phyloP scores from a whole-genome alignment of 1,140 invertebrate genomes.

The Hyphantria cunea region DNA sequence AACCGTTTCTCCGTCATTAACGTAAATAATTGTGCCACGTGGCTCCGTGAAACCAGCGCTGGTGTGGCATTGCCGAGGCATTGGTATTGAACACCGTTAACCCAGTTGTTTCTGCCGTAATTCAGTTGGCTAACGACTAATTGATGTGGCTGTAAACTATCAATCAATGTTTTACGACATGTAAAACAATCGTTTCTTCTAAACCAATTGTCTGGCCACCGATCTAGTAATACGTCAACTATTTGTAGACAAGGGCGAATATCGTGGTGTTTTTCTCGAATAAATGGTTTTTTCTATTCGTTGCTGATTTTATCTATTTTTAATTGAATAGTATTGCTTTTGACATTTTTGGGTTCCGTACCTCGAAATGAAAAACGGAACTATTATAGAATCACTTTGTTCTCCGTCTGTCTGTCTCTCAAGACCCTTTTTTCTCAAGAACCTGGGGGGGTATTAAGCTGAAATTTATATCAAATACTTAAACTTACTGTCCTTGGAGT shows the following conservation, averaged over 20 bases:
- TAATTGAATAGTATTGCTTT: neutral
- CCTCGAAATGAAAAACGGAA: no score
- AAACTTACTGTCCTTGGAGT: no score
- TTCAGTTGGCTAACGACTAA: constrained; percentile 58
- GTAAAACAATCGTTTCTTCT: constrained; percentile 63
- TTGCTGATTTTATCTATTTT: neutral
- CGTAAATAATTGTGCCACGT: constrained; percentile 25
- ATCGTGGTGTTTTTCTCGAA: neutral
- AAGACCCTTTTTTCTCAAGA: no score
- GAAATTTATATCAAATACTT: no score
- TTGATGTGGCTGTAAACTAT: constrained; percentile 70
- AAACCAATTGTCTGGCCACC: constrained; percentile 56
- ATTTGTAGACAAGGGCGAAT: constrained; percentile 22
- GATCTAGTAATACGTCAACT: constrained; percentile 24
- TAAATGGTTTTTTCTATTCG: neutral
- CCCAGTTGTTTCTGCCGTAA: constrained; percentile 55
- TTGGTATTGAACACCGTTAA: constrained; percentile 72
- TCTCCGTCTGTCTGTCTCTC: no score
- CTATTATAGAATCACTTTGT: no score
- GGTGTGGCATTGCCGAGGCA: constrained; percentile 56
- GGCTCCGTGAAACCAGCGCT: constrained; percentile 24
- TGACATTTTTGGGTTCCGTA: neutral
- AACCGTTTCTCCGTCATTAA: constrained; percentile 7
- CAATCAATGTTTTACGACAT: constrained; percentile 73
- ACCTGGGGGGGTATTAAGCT: no score